phyloP scores from a whole-genome alignment of 2,888 invertebrate genomes.

The Machimus atricapillus region DNA sequence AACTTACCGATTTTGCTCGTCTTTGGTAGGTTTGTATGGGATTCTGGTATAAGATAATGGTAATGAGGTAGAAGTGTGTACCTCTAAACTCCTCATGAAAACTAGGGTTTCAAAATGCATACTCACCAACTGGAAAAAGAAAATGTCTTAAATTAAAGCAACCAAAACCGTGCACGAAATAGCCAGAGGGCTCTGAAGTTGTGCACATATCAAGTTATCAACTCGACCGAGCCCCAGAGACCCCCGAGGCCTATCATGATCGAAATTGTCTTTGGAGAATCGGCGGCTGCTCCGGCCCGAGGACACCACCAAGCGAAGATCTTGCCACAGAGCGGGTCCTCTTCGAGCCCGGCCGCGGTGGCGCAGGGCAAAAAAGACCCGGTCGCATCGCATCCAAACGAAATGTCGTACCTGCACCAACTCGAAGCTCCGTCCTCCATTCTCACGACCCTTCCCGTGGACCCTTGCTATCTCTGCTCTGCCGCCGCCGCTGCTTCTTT shows the following conservation, averaged over 20 bases:
- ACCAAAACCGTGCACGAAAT: not conserved
- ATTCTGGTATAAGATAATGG: no score
- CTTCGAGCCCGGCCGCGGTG: not conserved
- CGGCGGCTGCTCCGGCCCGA: not conserved
- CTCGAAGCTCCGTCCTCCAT: not conserved
- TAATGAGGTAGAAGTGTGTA: no score
- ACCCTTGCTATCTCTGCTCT: not conserved
- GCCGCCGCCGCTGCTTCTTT: not conserved
- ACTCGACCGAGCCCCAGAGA: not conserved
- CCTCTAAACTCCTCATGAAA: no score
- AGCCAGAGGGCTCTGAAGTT: not conserved
- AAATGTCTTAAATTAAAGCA: not conserved
- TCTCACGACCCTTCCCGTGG: slow-evolving; percentile 19
- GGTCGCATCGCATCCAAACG: not conserved
- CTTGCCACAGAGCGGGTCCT: not conserved
- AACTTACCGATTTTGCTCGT: no score
- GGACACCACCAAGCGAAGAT: slow-evolving; percentile 1
- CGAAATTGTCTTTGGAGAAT: slow-evolving; percentile 3
- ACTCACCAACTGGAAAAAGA: not conserved
- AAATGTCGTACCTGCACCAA: slow-evolving; percentile 19
- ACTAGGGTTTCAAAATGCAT: not conserved
- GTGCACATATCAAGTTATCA: not conserved
- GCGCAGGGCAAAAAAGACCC: not conserved
- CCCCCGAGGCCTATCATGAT: not conserved
- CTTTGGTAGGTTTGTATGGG: no score